Conservation (phyloP, 2,888 invertebrate genomes). For the Eledone cirrhosa region DNA sequence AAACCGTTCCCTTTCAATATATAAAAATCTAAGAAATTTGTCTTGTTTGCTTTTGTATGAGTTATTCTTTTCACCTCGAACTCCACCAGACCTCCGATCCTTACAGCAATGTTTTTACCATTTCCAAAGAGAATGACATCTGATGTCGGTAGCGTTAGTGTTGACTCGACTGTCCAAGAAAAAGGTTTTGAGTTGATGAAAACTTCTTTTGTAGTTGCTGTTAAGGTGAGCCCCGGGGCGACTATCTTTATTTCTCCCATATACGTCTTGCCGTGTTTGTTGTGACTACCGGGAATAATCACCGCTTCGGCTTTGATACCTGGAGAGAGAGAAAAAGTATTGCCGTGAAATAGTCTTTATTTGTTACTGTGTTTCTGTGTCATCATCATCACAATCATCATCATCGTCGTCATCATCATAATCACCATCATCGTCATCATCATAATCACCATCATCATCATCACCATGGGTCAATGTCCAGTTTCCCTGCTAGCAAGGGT, state of each 20-base stretch:
- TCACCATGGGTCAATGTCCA: too few relatives aligned
- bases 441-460: too few relatives aligned
- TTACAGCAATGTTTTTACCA: background rate
- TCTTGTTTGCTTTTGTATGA: background rate
- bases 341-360: too few relatives aligned
- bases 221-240: background rate
- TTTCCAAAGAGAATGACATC: background rate
- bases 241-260: slow-evolving; percentile 35
- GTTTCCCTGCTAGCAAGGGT: too few relatives aligned
- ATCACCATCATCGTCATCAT: too few relatives aligned
- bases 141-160: slow-evolving; percentile 14
- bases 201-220: slow-evolving; percentile 26
- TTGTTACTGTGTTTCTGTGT: too few relatives aligned
- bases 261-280: slow-evolving; percentile 36
- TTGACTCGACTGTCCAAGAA: slow-evolving; percentile 15
- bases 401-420: too few relatives aligned
- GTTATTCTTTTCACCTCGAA: background rate
- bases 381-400: too few relatives aligned
- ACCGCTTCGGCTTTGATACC: slow-evolving; percentile 38
- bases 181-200: slow-evolving; percentile 26
- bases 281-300: slow-evolving; percentile 32
- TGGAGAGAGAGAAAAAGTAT: slow-evolving; percentile 22
- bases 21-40: slow-evolving; percentile 16
- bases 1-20: background rate
- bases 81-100: background rate